phyloP scores from a whole-genome alignment of 2,888 invertebrate genomes.

The Platerodrilus igneus region DNA sequence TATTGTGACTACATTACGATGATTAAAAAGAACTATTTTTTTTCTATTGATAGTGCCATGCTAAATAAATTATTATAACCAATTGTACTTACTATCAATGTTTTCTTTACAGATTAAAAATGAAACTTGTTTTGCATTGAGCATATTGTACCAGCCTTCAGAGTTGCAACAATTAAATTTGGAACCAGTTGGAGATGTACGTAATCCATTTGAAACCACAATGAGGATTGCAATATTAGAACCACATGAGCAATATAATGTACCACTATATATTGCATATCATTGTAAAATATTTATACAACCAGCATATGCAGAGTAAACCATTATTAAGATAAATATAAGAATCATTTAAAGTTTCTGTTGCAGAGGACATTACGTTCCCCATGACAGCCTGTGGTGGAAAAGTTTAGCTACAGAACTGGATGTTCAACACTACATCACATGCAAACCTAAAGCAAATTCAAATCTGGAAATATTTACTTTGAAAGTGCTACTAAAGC shows the following conservation, averaged over 20 bases:
- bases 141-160: conserved; percentile 69
- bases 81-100: too few relatives aligned
- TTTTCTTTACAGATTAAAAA: conserved; percentile 58
- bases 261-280: conserved; percentile 75
- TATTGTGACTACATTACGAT: too few relatives aligned
- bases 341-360: too few relatives aligned
- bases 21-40: too few relatives aligned
- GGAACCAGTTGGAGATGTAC: conserved; percentile 60
- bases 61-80: conserved; percentile 1
- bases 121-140: conserved; percentile 71
- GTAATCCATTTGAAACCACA: conserved; percentile 72
- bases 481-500: conserved; percentile 53
- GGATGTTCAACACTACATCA: conserved; percentile 61
- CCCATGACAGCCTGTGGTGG: conserved; percentile 75
- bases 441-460: conserved; percentile 62
- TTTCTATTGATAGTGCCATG: not conserved
- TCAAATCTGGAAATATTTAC: conserved; percentile 61
- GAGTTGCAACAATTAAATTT: conserved; percentile 63
- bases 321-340: not conserved
- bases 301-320: conserved; percentile 71
- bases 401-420: conserved; percentile 66
- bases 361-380: conserved; percentile 63
- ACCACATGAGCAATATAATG: conserved; percentile 68
- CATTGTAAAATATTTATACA: conserved; percentile 72
- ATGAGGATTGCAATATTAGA: conserved; percentile 68